Evolutionary conservation across 2,888 invertebrate species (phyloP).

Genomic region (Caenorhabditis uteleia): DNA sequence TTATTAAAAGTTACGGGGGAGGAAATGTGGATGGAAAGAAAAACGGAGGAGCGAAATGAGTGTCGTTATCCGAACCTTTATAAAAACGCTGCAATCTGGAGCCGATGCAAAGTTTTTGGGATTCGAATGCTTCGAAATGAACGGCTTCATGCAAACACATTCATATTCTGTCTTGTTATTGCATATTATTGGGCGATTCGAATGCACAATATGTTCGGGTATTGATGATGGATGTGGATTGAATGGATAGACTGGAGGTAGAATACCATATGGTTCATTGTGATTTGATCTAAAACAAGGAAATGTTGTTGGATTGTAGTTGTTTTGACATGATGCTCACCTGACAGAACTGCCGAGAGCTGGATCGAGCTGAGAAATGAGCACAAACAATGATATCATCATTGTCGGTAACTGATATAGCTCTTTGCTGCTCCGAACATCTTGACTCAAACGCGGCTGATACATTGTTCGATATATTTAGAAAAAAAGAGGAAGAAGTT

Average conservation of each 20-base stretch:
- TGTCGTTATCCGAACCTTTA: constrained; percentile 23
- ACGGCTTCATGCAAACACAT: constrained; percentile 59
- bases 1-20: not conserved
- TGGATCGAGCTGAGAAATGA: constrained; percentile 24
- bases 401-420: constrained; percentile 2
- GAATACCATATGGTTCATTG: constrained; percentile 25
- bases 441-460: too few relatives aligned
- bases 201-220: constrained; percentile 13
- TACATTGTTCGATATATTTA: too few relatives aligned
- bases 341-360: constrained; percentile 18
- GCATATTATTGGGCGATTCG: constrained; percentile 53
- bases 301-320: not conserved
- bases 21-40: not conserved
- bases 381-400: constrained; percentile 27
- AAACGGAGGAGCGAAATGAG: not conserved
- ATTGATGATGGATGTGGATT: constrained; percentile 19
- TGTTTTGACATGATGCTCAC: constrained; percentile 9
- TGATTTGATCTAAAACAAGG: constrained; percentile 18
- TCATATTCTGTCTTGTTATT: constrained; percentile 62
- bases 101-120: constrained; percentile 3
- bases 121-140: constrained; percentile 15
- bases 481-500: too few relatives aligned
- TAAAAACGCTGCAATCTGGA: constrained; percentile 44
- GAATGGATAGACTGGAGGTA: constrained; percentile 26
- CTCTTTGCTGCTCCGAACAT: not conserved